Conservation (phyloP, 2,797 vertebrate genomes). For the Lerista edwardsae region DNA sequence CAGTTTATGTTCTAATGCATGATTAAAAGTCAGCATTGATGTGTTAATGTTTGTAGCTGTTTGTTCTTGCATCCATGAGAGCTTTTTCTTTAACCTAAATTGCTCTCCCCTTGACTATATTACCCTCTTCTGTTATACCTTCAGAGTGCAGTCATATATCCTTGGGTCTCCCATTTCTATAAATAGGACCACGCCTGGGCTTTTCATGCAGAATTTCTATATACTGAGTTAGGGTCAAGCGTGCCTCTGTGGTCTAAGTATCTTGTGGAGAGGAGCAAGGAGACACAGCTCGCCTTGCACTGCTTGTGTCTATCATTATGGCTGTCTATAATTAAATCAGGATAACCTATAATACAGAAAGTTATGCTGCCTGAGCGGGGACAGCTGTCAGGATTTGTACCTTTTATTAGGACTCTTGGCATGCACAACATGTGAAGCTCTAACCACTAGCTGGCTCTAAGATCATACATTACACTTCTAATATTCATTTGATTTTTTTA, state of each 20-base stretch:
- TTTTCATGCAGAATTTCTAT: slow-evolving; percentile 21
- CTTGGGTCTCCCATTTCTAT: background rate
- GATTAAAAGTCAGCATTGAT: background rate
- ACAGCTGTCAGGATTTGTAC: slow-evolving; percentile 69
- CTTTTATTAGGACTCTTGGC: slow-evolving; percentile 68
- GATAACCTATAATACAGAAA: slow-evolving; percentile 71
- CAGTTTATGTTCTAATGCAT: background rate
- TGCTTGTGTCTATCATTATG: slow-evolving; percentile 69
- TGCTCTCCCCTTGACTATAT: background rate
- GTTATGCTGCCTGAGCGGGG: slow-evolving; percentile 61
- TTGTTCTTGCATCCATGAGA: background rate
- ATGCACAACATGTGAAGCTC: slow-evolving; percentile 58
- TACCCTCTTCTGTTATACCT: background rate
- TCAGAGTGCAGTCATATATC: background rate
- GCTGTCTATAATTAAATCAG: slow-evolving; percentile 74
- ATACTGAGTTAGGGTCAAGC: slow-evolving; percentile 57
- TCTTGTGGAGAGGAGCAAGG: slow-evolving; percentile 64
- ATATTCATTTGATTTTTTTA: slow-evolving; percentile 31
- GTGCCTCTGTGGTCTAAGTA: slow-evolving; percentile 27
- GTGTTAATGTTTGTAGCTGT: background rate
- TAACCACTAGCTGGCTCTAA: slow-evolving; percentile 62
- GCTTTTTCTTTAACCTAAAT: background rate
- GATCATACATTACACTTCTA: slow-evolving; percentile 63
- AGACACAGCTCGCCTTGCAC: slow-evolving; percentile 62
- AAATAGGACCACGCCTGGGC: slow-evolving; percentile 17